Evolutionary conservation across 2,797 vertebrate genomes (phyloP).

Genomic region (Pachyuromys duprasi): DNA sequence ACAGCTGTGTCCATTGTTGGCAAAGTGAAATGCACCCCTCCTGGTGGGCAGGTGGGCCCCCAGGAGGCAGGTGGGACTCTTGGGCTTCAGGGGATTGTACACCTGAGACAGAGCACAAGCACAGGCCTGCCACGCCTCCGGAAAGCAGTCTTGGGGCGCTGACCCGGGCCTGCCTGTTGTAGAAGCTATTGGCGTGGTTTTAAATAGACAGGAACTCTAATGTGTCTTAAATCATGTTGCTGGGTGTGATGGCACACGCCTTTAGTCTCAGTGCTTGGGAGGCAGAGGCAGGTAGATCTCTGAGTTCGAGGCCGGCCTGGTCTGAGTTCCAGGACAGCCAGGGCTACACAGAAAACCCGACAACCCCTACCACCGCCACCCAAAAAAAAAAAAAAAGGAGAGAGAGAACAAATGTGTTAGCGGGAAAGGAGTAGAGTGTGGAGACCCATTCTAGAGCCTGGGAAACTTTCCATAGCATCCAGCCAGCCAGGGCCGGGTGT

Average conservation of each 20-base stretch:
- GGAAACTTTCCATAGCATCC: not conserved
- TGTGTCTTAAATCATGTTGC: not conserved
- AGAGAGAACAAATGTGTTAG: not conserved
- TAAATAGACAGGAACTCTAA: not conserved
- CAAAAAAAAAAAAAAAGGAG: too few species aligned
- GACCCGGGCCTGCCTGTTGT: not conserved
- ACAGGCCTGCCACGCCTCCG: not conserved
- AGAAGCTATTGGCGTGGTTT: not conserved
- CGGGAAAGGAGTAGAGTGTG: not conserved
- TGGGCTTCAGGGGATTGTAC: not conserved
- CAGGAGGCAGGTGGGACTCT: not conserved
- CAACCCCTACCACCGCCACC: not conserved
- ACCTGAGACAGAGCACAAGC: accelerated
- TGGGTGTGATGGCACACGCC: not conserved
- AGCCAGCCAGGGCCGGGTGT: not conserved
- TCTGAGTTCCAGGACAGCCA: not conserved
- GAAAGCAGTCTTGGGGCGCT: not conserved
- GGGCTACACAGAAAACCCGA: not conserved
- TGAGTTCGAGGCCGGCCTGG: not conserved
- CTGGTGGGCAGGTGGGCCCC: not conserved
- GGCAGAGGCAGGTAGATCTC: not conserved
- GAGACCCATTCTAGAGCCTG: not conserved
- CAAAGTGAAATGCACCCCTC: not conserved
- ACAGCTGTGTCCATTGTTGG: not conserved
- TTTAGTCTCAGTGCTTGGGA: not conserved